Evolutionary conservation across 2,797 vertebrate species (phyloP).

Genomic region (Streptopelia turtur): DNA sequence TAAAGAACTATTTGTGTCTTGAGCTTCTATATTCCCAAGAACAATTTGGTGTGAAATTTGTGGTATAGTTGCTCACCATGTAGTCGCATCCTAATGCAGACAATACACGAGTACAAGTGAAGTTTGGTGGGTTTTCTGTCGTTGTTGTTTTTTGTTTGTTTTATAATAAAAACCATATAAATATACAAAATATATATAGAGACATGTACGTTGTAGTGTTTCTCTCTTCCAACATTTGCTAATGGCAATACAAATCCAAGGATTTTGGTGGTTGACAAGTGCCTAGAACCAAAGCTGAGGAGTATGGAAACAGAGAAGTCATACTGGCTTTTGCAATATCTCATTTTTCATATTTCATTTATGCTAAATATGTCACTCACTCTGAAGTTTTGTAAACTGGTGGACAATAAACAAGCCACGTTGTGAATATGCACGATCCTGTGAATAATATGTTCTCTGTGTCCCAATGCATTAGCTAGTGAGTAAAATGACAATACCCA

Average conservation of each 20-base stretch:
- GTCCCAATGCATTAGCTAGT: neutral
- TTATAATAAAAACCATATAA: neutral
- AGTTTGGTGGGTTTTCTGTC: fast-evolving
- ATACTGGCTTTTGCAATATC: neutral
- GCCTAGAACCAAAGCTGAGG: neutral
- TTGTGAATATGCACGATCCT: conserved; percentile 1
- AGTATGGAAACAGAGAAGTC: neutral
- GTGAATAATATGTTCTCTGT: neutral
- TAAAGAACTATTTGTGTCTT: neutral
- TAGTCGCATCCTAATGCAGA: neutral
- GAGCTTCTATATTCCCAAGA: neutral
- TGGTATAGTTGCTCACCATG: neutral
- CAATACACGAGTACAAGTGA: neutral
- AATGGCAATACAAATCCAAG: neutral
- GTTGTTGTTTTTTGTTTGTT: no score
- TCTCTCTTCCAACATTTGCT: neutral
- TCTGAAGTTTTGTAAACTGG: neutral
- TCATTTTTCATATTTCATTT: neutral
- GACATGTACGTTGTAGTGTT: neutral
- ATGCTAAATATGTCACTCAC: neutral
- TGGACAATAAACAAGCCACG: neutral
- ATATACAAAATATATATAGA: neutral
- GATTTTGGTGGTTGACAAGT: neutral
- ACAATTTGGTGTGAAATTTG: neutral
- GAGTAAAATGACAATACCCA: neutral